Percentiles rank a stretch among this genome's conserved stretches.
phyloP scores from a whole-genome alignment of 2,888 invertebrate genomes.

The Tetanocera ferruginea region DNA sequence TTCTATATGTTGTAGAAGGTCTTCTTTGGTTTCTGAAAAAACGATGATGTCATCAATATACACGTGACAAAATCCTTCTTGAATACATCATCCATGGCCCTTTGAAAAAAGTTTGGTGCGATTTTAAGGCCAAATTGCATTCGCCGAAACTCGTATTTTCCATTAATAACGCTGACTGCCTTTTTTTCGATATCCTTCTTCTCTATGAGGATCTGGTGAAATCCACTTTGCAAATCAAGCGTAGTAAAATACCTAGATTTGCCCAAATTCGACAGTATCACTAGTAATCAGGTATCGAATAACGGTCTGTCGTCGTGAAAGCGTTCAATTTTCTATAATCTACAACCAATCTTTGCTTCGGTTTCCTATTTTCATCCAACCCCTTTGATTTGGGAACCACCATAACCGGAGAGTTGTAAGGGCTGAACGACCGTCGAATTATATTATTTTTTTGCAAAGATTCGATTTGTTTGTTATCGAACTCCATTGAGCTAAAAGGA shows the following conservation, averaged over 20 bases:
- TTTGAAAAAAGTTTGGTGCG: neutral
- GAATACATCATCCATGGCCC: neutral
- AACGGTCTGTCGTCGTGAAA: constrained; percentile 26
- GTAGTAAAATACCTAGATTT: constrained; percentile 49
- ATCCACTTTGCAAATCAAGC: constrained; percentile 48
- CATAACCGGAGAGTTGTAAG: constrained; percentile 32
- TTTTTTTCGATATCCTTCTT: constrained; percentile 40
- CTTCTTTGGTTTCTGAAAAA: neutral
- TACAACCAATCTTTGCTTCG: neutral
- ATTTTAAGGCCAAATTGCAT: constrained; percentile 1
- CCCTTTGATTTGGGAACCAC: constrained; percentile 31
- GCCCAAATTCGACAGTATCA: constrained; percentile 49
- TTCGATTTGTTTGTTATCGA: neutral
- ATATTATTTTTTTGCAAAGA: neutral
- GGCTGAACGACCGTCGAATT: constrained; percentile 3
- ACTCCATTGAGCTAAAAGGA: neutral
- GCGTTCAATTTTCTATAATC: constrained; percentile 36
- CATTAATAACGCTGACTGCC: neutral
- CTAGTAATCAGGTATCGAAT: constrained; percentile 19
- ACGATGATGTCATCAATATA: neutral
- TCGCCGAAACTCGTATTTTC: neutral
- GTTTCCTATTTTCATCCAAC: neutral
- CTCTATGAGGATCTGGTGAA: constrained; percentile 41
- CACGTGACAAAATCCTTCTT: neutral
- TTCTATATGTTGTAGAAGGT: neutral